phyloP scores from a whole-genome alignment of 2,113 vertebrate genomes.

The Oreochromis tanganicae region DNA sequence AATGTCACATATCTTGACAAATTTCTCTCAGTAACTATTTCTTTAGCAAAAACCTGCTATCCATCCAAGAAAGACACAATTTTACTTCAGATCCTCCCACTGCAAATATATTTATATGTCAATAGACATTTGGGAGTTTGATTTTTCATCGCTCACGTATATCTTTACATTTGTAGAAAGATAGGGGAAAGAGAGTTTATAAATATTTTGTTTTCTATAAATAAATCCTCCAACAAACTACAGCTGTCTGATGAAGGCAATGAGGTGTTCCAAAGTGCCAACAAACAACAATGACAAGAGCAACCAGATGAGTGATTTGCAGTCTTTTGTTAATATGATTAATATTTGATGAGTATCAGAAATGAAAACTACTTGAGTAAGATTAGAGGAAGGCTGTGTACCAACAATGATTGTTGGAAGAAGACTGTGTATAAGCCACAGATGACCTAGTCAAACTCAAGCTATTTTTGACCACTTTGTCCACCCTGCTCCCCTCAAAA shows the following conservation, averaged over 20 bases:
- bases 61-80: not conserved
- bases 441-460: not conserved
- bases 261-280: not conserved
- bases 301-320: not conserved
- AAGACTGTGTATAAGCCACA: not conserved
- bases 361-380: not conserved
- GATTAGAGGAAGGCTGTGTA: not conserved
- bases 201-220: too few species aligned
- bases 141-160: not conserved
- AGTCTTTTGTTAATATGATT: not conserved
- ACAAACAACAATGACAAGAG: not conserved
- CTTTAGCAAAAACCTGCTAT: not conserved
- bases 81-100: not conserved
- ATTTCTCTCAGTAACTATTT: not conserved
- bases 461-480: not conserved
- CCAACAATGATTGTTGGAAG: not conserved
- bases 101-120: not conserved
- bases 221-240: not conserved
- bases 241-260: not conserved
- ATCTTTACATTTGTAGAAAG: not conserved
- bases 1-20: not conserved
- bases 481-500: not conserved
- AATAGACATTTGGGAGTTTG: not conserved
- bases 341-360: not conserved
- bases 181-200: not conserved